Evolutionary conservation across 1,140 invertebrate genomes (phyloP), one percentile per base, ranked within the genome.

Genomic region (Atta texana): DNA sequence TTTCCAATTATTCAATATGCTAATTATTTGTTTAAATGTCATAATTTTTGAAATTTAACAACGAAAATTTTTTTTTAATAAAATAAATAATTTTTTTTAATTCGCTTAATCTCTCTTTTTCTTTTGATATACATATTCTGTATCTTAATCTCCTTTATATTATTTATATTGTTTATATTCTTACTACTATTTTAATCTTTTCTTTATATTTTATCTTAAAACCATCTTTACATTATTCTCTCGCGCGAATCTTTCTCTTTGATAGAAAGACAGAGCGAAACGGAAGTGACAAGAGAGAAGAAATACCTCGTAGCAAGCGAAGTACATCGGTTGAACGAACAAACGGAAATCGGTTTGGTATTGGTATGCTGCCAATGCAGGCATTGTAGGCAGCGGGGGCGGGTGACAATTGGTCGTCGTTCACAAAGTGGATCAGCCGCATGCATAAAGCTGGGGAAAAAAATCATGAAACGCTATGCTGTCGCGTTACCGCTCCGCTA

Each of bases 311-410:
- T 80, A 34, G 55, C 39, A 24, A 61, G n/a, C 69, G 39, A 61
- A 74, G 80, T 59, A 74, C 39, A 84, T 84, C 55, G 80, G 39
- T 74, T 55, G 80, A 63, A n/a, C 78, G 78, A 81, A 61, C 80
- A 82, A 82, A 44, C 53, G 82, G 6, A 72, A 78, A 71, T 87
- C 71, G 66, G 49, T 85, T 82, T 84, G 53, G 75, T 57, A 84
- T 89, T 92, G 92, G 91, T 92, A 90, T 66, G 66, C 44, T 92
- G 92, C 92, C 92, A 92, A 89, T 84, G 80, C 55, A 85, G 72
- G 31, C 49, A 3, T n/a, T 1, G 74, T 2, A 31, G 31, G 3
- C 31, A 31, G 31, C 31, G 31, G 59, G 12, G 18, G 39, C 16
- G 55, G 69, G 66, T 39, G 74, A 49, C 87, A 84, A 89, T 92